Conservation (phyloP, 2,113 vertebrate genomes). For the Lophura nycthemera region DNA sequence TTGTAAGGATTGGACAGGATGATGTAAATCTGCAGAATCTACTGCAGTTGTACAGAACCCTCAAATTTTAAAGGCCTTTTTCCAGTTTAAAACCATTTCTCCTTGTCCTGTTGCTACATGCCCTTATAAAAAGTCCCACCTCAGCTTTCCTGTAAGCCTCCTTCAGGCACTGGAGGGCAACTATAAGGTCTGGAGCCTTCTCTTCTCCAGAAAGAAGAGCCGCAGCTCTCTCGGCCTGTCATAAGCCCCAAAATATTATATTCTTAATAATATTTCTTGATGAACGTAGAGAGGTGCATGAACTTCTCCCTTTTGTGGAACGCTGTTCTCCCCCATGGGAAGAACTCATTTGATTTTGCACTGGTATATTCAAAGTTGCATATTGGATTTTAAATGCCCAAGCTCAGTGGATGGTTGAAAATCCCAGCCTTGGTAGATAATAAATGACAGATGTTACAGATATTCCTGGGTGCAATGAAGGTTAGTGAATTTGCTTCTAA, state of each 20-base stretch:
- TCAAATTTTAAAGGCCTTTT: neutral
- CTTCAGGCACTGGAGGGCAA: too few species aligned
- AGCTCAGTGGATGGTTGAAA: neutral
- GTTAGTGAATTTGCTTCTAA: conserved; percentile 43
- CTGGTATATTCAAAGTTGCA: neutral
- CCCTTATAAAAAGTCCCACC: too few species aligned
- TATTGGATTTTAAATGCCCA: neutral
- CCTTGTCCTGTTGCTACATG: too few species aligned
- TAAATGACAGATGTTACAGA: conserved; percentile 15
- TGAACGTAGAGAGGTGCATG: neutral
- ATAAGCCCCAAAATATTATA: neutral
- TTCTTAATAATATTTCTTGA: neutral
- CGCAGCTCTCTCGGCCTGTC: too few species aligned
- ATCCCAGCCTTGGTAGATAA: neutral
- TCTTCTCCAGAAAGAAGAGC: too few species aligned
- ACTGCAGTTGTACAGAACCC: neutral
- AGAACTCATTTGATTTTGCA: neutral
- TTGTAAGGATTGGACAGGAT: neutral
- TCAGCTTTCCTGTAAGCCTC: too few species aligned
- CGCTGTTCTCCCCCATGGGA: neutral
- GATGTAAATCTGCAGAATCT: neutral
- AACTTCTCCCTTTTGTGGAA: neutral
- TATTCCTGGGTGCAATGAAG: conserved; percentile 18
- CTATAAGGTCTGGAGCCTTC: too few species aligned
- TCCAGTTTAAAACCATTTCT: too few species aligned